These are phyloP conservation scores for Platyrinchus mystaceus DNA, from an alignment of 2,797 vertebrate genomes.

Conservation along the genomic window DNA sequence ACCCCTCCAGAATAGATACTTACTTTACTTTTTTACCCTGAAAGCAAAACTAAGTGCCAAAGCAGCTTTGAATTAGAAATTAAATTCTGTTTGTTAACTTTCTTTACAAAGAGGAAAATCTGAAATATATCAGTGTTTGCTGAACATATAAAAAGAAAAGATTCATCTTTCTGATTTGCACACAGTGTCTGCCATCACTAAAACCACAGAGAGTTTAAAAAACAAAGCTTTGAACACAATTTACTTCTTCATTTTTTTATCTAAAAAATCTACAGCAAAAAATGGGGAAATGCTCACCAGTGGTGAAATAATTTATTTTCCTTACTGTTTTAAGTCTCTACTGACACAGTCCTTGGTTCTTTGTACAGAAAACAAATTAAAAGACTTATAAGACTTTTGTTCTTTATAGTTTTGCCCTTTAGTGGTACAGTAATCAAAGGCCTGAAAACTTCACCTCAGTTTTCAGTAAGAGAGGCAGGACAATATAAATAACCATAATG, in stretches of 20 bases:
- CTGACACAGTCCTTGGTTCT: neutral
- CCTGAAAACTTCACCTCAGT: neutral
- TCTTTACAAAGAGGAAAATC: neutral
- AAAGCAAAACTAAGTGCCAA: neutral
- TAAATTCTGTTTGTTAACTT: neutral
- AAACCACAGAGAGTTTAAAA: neutral
- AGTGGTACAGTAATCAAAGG: neutral
- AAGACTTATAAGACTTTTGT: neutral
- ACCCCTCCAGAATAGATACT: neutral
- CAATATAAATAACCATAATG: neutral
- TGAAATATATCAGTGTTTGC: neutral
- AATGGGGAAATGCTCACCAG: neutral
- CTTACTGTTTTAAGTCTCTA: conserved; percentile 7
- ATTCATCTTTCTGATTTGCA: neutral
- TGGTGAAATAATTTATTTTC: neutral
- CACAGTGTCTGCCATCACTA: neutral
- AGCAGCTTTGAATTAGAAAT: neutral
- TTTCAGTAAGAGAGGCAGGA: neutral
- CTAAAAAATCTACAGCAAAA: neutral
- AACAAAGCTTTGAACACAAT: neutral
- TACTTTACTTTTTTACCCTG: neutral
- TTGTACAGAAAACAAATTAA: neutral
- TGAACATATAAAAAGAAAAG: neutral
- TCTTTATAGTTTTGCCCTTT: neutral
- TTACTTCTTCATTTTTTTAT: neutral